Base-by-base conservation (phyloP, 2,113 vertebrate species). In the Hypomesus transpacificus region DNA sequence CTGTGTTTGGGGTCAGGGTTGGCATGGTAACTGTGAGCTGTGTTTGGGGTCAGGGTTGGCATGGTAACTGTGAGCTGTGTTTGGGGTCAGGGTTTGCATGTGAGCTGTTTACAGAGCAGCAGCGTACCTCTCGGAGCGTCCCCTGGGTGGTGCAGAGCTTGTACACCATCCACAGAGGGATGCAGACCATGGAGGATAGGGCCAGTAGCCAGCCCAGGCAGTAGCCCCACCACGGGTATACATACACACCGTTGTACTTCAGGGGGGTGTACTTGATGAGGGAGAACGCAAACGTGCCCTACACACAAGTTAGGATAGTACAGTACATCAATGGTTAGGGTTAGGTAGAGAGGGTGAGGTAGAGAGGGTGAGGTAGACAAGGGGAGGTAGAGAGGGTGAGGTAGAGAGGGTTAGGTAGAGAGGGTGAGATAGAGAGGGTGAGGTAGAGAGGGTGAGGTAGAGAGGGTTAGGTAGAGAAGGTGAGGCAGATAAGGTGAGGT, bases 231-330 rank as follows among this genome's bases (percentile, higher is more conserved):
- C 89, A 69, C 0, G 96, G 96, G 85, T 98, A 98, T 60, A 92
- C 79, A 0, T 98, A 98, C 71, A 88, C 83, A 1, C 93, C 95
- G 84, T 98, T 98, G 88, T 96, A 98, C 68, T 89, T 95, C 75
- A 97, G 89, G 3, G 95, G 95, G 0, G 88, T 91, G 79, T 96
- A 96, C 84, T 95, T 95, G 82, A 94, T 95, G 82, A 98, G 83
- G 46, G 95, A 97, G 87, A 97, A 98, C 24, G 96, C 83, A 88
- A 97, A 98, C 1, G 93, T 92, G 0, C 92, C 94, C 96, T 98
- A 73, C 18, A 68, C 14, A 2, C 13, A 31, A 56, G 13, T 68
- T 57, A 14, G 17, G 39, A 5, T 20, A 21, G 28, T 51, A 60
- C 4, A 28, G 17, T 24, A 21, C 7, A 31, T 46, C 39, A 9